Evolutionary conservation across 2,888 invertebrate genomes (phyloP).

Genomic region (Phaedon cochleariae): DNA sequence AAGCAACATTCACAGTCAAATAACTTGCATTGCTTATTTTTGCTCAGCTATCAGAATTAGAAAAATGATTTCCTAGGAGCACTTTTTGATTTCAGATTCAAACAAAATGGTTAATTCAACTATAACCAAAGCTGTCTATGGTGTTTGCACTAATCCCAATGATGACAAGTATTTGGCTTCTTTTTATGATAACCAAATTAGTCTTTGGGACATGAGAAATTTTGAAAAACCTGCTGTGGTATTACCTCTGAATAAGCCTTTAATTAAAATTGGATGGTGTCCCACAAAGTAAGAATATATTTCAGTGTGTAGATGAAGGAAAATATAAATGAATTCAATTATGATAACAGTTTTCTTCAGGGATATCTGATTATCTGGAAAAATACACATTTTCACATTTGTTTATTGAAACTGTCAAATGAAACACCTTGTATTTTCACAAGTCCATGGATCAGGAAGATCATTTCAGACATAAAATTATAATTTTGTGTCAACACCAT

Average conservation of each 20-base stretch:
- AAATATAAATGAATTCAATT: too few species aligned
- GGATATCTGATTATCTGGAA: too few species aligned
- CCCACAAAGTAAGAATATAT: constrained; percentile 73
- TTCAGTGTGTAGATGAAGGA: too few species aligned
- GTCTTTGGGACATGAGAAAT: constrained; percentile 88
- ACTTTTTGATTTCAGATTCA: constrained; percentile 67
- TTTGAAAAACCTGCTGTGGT: constrained; percentile 85
- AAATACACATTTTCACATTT: too few species aligned
- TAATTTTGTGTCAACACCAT: too few species aligned
- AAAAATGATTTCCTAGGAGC: not conserved
- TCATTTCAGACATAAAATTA: too few species aligned
- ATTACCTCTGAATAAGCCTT: constrained; percentile 73
- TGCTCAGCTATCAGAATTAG: not conserved
- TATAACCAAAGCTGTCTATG: constrained; percentile 84
- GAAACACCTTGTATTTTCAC: too few species aligned
- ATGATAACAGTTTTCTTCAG: too few species aligned
- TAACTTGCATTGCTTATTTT: too few species aligned
- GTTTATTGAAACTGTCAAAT: too few species aligned
- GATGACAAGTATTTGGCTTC: constrained; percentile 84
- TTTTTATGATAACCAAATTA: constrained; percentile 80
- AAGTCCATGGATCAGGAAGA: too few species aligned
- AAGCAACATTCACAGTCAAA: too few species aligned
- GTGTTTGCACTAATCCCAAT: constrained; percentile 81
- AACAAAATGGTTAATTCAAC: constrained; percentile 74
- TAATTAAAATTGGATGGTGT: constrained; percentile 86